phyloP scores from a whole-genome alignment of 1,140 invertebrate genomes.

The Zaprionus lachaisei region DNA sequence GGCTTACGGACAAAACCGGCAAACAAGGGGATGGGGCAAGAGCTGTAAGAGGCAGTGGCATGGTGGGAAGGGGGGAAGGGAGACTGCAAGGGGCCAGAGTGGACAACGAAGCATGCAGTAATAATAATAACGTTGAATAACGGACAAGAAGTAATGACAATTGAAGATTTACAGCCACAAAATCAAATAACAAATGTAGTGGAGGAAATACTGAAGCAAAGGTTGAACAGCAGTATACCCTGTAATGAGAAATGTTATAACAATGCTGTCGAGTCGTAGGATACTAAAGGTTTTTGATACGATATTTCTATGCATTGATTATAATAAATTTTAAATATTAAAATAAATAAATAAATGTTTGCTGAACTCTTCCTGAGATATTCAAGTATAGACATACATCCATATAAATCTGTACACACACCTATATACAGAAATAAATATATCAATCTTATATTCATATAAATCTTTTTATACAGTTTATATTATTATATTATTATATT shows the following conservation, averaged over 20 bases:
- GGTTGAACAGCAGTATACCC: neutral
- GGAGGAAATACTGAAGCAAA: neutral
- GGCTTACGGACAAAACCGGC: constrained; percentile 15
- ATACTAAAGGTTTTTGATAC: neutral
- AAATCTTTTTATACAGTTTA: too few species aligned
- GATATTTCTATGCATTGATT: too few species aligned
- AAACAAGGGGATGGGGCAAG: neutral
- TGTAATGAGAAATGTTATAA: neutral
- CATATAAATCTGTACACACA: too few species aligned
- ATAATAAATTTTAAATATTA: too few species aligned
- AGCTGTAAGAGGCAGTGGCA: neutral
- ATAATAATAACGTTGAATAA: constrained; percentile 76
- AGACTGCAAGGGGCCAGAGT: neutral
- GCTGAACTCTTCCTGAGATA: too few species aligned
- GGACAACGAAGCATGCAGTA: constrained; percentile 8
- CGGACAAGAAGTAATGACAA: constrained; percentile 73
- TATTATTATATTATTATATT: too few species aligned
- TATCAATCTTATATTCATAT: too few species aligned
- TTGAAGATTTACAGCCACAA: constrained; percentile 61
- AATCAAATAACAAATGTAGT: constrained; percentile 23
- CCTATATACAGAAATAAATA: too few species aligned
- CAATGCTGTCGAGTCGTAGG: neutral
- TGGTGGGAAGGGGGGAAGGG: neutral
- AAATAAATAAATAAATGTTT: too few species aligned
- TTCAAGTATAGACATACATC: too few species aligned